A percentile compares a stretch with the other conserved stretches of the same genome.
phyloP scores from a whole-genome alignment of 2,797 vertebrate species.

The Onychomys arenicola region DNA sequence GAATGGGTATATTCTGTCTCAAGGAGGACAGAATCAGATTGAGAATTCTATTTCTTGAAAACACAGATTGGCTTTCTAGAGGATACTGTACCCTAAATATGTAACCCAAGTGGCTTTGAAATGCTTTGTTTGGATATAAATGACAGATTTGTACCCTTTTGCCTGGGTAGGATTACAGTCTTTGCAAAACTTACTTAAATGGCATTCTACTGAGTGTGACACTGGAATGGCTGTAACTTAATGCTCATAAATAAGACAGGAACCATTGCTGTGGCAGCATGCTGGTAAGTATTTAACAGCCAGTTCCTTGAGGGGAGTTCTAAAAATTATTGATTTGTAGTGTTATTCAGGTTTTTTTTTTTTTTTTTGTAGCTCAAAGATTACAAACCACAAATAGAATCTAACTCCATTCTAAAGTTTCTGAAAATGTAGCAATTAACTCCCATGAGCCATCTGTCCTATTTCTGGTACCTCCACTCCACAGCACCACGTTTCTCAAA shows the following conservation, averaged over 20 bases:
- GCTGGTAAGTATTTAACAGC: background rate
- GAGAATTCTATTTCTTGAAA: constrained; percentile 42
- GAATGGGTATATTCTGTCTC: background rate
- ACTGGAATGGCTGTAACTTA: background rate
- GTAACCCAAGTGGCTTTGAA: background rate
- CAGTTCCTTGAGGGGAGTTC: background rate
- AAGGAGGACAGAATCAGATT: background rate
- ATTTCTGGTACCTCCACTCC: background rate
- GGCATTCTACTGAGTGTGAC: background rate
- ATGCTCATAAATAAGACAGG: background rate
- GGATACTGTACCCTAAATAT: background rate
- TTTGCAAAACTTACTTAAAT: background rate
- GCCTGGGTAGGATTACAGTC: background rate
- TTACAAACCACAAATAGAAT: constrained; percentile 1
- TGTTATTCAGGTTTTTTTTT: background rate
- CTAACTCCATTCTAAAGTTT: background rate
- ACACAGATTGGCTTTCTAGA: background rate
- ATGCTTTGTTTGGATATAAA: background rate
- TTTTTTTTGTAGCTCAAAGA: background rate
- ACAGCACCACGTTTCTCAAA: rapidly evolving
- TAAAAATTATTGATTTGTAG: background rate
- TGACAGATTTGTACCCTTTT: background rate
- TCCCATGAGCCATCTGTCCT: background rate
- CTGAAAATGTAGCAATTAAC: background rate
- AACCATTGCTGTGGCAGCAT: background rate